Conservation (phyloP, 2,113 vertebrate species). For the Thalassarche chlororhynchos region DNA sequence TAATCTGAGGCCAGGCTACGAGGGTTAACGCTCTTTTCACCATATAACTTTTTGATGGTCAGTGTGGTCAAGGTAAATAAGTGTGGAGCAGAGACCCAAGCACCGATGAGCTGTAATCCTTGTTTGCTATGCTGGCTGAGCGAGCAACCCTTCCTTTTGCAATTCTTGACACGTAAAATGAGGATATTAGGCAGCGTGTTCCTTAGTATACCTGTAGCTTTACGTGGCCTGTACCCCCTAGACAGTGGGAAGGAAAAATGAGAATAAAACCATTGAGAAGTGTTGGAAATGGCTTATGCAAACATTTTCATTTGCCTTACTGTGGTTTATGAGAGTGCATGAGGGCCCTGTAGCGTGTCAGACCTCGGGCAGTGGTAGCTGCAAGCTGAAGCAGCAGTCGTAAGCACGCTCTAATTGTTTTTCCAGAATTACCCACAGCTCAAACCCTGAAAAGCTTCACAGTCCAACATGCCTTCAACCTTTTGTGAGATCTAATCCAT, state of each 20-base stretch:
- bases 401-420: accelerated
- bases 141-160: not conserved
- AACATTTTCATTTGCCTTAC: not conserved
- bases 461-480: not conserved
- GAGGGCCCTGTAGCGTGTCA: not conserved
- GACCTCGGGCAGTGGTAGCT: not conserved
- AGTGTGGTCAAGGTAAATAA: not conserved
- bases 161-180: not conserved
- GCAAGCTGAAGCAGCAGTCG: not conserved
- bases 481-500: not conserved
- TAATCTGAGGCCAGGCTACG: not conserved
- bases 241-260: not conserved
- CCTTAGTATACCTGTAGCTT: not conserved
- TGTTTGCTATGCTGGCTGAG: not conserved
- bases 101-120: accelerated
- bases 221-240: not conserved
- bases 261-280: not conserved
- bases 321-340: not conserved
- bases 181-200: not conserved
- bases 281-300: not conserved
- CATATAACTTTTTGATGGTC: not conserved
- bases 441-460: not conserved
- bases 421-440: not conserved
- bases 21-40: not conserved
- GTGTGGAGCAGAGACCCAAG: not conserved